Evolutionary conservation across 1,140 invertebrate species (phyloP).

Genomic region (Drosophila orosa): DNA sequence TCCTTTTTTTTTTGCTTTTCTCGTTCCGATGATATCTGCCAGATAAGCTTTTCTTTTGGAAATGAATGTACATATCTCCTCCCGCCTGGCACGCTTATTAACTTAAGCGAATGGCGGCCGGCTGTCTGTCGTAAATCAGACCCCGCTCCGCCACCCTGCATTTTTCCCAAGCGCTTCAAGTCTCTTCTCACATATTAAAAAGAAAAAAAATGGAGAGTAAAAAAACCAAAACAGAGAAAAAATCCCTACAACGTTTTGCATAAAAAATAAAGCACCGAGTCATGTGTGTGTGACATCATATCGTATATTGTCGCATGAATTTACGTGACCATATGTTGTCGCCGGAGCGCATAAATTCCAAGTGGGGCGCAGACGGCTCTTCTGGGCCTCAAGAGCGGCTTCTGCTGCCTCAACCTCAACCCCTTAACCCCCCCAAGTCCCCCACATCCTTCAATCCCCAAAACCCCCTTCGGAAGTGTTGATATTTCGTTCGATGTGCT

Average conservation of each 20-base stretch:
- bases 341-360: slow-evolving; percentile 79
- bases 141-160: slow-evolving; percentile 19
- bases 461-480: slow-evolving; percentile 54
- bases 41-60: slow-evolving; percentile 25
- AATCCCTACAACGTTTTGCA: slow-evolving; percentile 78
- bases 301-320: slow-evolving; percentile 83
- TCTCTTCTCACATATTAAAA: slow-evolving; percentile 78
- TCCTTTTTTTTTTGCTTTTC: background rate
- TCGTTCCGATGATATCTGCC: slow-evolving; percentile 5
- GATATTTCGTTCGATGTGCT: slow-evolving; percentile 61
- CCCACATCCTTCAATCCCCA: slow-evolving; percentile 1
- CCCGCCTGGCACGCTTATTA: slow-evolving; percentile 64
- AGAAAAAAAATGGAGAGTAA: slow-evolving; percentile 21
- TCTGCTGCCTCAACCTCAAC: slow-evolving; percentile 25
- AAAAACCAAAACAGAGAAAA: slow-evolving; percentile 46
- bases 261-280: slow-evolving; percentile 77
- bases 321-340: slow-evolving; percentile 83
- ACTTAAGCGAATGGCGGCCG: slow-evolving; percentile 62
- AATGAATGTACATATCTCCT: slow-evolving; percentile 32
- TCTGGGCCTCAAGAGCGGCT: slow-evolving; percentile 52
- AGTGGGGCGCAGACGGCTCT: slow-evolving; percentile 69
- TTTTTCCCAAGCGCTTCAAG: slow-evolving; percentile 51
- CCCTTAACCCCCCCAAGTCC: background rate
- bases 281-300: slow-evolving; percentile 78
- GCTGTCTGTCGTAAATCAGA: slow-evolving; percentile 71